Evolutionary conservation across 2,797 vertebrate species (phyloP).

Genomic region (Pseudochaenichthys georgianus): DNA sequence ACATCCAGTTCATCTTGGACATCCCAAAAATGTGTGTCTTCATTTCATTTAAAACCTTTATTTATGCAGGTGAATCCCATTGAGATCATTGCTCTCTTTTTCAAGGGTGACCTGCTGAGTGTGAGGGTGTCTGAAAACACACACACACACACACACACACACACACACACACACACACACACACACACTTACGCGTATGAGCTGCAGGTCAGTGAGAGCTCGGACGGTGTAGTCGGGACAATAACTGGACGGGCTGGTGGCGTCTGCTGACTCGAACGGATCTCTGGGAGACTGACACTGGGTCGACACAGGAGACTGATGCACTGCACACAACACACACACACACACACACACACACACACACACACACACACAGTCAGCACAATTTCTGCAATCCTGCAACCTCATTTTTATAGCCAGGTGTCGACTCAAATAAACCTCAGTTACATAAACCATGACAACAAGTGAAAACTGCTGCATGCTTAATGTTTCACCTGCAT

Average conservation of each 20-base stretch:
- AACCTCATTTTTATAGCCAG: conserved; percentile 1
- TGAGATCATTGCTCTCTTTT: no score
- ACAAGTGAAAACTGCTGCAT: neutral
- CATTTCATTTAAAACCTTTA: no score
- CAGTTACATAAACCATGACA: neutral
- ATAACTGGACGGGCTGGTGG: conserved; percentile 85
- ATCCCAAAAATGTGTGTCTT: no score
- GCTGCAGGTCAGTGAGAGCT: conserved; percentile 93
- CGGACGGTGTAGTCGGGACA: conserved; percentile 95
- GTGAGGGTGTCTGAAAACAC: no score
- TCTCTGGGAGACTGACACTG: conserved; percentile 83
- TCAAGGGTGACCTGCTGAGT: no score
- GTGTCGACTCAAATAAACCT: conserved; percentile 6
- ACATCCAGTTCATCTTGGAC: no score
- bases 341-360: no score
- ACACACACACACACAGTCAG: conserved; percentile 20
- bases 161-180: neutral
- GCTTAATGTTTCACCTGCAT: neutral
- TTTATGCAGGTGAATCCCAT: no score
- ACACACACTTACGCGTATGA: conserved; percentile 84
- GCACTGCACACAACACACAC: conserved; percentile 82
- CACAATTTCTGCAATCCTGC: conserved; percentile 5
- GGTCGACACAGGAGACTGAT: conserved; percentile 90
- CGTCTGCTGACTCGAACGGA: conserved; percentile 84
- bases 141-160: no score